Evolutionary conservation across 1,140 invertebrate species (phyloP).

Genomic region (Drosophila albomicans): DNA sequence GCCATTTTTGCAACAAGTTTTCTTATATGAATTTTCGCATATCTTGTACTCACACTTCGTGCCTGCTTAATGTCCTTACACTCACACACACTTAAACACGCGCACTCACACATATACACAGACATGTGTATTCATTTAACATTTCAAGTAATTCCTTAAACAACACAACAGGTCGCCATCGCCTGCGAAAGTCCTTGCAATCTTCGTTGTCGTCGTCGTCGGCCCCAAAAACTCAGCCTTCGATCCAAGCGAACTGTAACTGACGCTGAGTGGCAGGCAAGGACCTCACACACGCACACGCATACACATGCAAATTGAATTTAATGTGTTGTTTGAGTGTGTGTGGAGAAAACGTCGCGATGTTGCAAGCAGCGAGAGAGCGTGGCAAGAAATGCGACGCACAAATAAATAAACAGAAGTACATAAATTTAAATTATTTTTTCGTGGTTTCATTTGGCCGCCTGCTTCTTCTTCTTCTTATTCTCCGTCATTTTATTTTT

Average conservation of each 20-base stretch:
- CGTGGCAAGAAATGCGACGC: slow-evolving; percentile 56
- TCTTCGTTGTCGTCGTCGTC: not conserved
- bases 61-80: slow-evolving; percentile 2
- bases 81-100: slow-evolving; percentile 31
- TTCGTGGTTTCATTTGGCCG: slow-evolving; percentile 57
- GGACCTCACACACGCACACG: slow-evolving; percentile 3
- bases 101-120: slow-evolving; percentile 30
- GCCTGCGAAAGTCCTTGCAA: slow-evolving; percentile 42
- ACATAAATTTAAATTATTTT: slow-evolving; percentile 83
- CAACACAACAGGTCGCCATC: slow-evolving; percentile 74
- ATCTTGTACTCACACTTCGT: not conserved
- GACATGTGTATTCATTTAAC: slow-evolving; percentile 49
- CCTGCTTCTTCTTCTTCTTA: slow-evolving; percentile 15
- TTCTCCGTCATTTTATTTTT: not conserved
- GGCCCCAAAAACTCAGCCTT: slow-evolving; percentile 29
- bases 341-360: slow-evolving; percentile 35
- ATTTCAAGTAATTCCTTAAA: slow-evolving; percentile 77
- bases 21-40: not conserved
- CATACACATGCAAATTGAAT: slow-evolving; percentile 69
- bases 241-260: slow-evolving; percentile 48
- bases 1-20: not conserved
- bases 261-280: slow-evolving; percentile 74
- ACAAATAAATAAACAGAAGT: slow-evolving; percentile 77
- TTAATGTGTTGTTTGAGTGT: slow-evolving; percentile 60
- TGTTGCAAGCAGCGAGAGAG: slow-evolving; percentile 25